Base-by-base conservation (phyloP, 2,888 invertebrate genomes). In the Thecophora atra region DNA sequence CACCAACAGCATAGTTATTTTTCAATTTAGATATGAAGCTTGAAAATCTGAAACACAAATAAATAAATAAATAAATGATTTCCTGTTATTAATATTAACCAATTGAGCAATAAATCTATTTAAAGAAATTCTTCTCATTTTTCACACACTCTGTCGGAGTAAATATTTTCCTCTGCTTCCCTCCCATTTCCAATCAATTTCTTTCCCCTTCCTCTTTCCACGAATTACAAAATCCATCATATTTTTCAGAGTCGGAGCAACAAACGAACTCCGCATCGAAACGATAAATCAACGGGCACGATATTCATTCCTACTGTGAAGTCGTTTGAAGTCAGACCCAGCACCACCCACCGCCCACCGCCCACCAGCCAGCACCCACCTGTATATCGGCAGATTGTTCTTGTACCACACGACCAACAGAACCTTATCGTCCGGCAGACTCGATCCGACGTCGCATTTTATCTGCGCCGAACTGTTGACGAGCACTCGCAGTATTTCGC, bases 321-420 rank as follows among this genome's bases (percentile, higher is more conserved):
- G 37, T 37, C 37, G 11, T 6, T 37, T 37, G 7, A n/a, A n/a
- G n/a, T 37, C 2, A 11, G 37, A 37, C 6, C 11, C 37, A 8
- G 37, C 37, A 30, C 30, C 30, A 30, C 37, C 7, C 6, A 37
- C 37, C 11, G 81, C 88, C 88, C 84, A 95, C 95, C 95, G n/a
- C n/a, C n/a, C 37, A 30, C 30, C 30, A 30, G 7, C 7, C 6
- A 37, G 7, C 11, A 82, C 88, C 88, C 84, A 95, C 95, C 95
- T 96, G 89, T 95, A 96, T 81, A 96, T 94, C 75, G 96, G 95
- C 75, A 92, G 90, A 85, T 95, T 94, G 84, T 94, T 93, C 86
- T 95, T 95, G 86, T 96, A 96, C 96, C 96, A 96, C 69, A 95
- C 94, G 80, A 96, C 94, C 68, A 96, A 90, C 63, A 94, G 90